phyloP scores from a whole-genome alignment of 2,797 vertebrate species.

The Clarias pachynema region DNA sequence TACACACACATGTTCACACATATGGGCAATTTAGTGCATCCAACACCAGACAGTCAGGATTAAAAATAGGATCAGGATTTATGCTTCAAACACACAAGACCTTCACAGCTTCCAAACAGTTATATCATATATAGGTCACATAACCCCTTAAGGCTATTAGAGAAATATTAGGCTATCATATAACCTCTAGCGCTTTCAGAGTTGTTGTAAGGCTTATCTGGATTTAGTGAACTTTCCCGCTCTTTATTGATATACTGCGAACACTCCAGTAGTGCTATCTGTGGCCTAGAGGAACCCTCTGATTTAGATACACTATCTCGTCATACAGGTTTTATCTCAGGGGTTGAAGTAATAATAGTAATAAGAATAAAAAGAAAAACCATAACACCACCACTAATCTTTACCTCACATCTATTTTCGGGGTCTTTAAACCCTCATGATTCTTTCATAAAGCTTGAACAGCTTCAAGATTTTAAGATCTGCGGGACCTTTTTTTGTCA shows the following conservation, averaged over 20 bases:
- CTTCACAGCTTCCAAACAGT: not conserved
- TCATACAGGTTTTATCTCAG: not conserved
- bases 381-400: not conserved
- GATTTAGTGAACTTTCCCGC: constrained; percentile 24
- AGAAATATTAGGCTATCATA: constrained; percentile 13
- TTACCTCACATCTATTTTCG: not conserved
- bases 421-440: not conserved
- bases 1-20: not conserved
- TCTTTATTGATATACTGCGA: constrained; percentile 21
- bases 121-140: not conserved
- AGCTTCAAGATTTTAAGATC: not conserved
- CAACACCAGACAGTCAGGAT: not conserved
- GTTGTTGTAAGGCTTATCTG: constrained; percentile 20
- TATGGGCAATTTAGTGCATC: not conserved
- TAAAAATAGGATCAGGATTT: not conserved
- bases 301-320: not conserved
- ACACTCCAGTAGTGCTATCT: not conserved
- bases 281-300: not conserved
- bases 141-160: not conserved
- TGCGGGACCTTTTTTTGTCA: not conserved
- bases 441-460: not conserved
- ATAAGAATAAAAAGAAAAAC: not conserved
- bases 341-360: not conserved
- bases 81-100: not conserved
- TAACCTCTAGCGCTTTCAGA: not conserved